A percentile compares a stretch with the other conserved stretches of the same genome.
Conservation (phyloP, 2,888 invertebrate species). For the Ectemnius lituratus region DNA sequence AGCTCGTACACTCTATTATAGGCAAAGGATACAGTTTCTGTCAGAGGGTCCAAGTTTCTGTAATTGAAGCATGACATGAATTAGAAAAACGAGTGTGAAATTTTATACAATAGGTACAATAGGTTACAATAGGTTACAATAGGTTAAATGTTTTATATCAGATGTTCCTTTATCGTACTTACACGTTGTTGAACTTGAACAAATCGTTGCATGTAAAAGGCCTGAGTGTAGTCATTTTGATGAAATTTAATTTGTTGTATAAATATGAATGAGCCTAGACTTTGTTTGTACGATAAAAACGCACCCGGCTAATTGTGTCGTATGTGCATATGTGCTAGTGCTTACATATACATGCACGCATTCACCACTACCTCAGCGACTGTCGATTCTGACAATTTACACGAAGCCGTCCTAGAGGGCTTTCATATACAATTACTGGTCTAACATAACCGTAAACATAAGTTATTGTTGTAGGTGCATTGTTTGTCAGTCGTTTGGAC, state of each 20-base stretch:
- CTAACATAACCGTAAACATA: no score
- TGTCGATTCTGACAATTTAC: no score
- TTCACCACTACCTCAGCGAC: no score
- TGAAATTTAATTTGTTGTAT: background rate
- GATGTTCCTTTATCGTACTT: constrained; percentile 77
- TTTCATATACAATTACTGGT: no score
- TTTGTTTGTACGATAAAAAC: no score
- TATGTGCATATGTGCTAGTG: no score
- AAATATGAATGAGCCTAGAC: no score
- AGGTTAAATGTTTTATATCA: background rate
- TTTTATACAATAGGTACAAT: background rate
- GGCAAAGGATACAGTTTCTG: constrained; percentile 89
- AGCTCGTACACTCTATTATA: background rate
- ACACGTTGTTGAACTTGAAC: constrained; percentile 97
- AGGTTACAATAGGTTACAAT: background rate
- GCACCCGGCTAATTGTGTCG: no score
- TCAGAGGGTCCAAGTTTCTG: constrained; percentile 97
- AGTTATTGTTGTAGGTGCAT: no score
- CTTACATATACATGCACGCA: no score
- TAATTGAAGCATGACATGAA: constrained; percentile 69
- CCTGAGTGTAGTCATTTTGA: constrained; percentile 89
- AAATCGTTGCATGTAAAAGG: constrained; percentile 97
- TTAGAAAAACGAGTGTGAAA: background rate
- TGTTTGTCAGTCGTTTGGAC: no score
- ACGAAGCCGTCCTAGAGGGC: no score